Conservation (phyloP, 2,888 invertebrate genomes). For the Ornithoptera alexandrae region DNA sequence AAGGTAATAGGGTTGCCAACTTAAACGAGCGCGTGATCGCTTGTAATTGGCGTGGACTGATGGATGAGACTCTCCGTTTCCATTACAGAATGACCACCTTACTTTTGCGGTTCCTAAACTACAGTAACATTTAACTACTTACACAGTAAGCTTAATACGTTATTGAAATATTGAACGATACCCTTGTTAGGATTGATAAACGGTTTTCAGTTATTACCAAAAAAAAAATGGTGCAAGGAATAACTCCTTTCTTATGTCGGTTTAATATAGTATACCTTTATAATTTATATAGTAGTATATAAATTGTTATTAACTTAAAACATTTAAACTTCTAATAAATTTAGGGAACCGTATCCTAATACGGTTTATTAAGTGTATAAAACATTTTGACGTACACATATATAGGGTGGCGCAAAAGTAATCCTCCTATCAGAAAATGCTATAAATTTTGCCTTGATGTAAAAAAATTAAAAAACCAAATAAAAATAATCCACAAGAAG, state of each 20-base stretch:
- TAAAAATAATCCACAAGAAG: too few species aligned
- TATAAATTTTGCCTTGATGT: too few species aligned
- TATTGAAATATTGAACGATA: too few species aligned
- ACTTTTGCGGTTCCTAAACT: slow-evolving; percentile 7
- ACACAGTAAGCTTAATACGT: slow-evolving; percentile 31
- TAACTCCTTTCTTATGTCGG: neutral
- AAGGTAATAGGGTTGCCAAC: slow-evolving; percentile 63
- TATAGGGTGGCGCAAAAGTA: too few species aligned
- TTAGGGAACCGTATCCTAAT: neutral
- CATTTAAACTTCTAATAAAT: neutral
- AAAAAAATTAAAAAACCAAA: too few species aligned
- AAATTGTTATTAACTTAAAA: neutral
- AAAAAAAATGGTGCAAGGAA: slow-evolving; percentile 5
- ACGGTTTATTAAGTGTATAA: neutral
- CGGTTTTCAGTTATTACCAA: slow-evolving; percentile 12
- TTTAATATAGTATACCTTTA: neutral
- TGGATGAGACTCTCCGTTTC: slow-evolving; percentile 47
- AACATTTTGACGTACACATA: neutral
- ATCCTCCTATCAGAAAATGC: too few species aligned
- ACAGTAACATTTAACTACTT: slow-evolving; percentile 27
- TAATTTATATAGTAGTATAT: neutral
- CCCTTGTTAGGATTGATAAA: slow-evolving; percentile 3
- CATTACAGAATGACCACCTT: slow-evolving; percentile 38
- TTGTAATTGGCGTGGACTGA: slow-evolving; percentile 70
- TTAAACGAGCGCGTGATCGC: slow-evolving; percentile 63